Percentiles rank a stretch among this genome's conserved stretches.
These are phyloP conservation scores for Hyperoplus immaculatus DNA, from an alignment of 2,797 vertebrate genomes.

Conservation along the genomic window DNA sequence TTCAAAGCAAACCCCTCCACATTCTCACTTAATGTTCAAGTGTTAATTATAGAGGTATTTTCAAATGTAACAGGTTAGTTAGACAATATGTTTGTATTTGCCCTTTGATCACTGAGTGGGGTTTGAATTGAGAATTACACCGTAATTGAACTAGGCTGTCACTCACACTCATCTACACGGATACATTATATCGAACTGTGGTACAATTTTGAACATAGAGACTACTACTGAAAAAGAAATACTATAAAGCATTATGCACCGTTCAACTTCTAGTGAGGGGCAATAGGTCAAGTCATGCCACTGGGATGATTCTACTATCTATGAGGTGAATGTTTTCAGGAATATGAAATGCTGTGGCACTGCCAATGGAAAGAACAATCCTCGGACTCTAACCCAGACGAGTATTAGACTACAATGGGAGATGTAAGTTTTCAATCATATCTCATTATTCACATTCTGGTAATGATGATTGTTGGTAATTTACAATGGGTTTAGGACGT, in stretches of 20 bases:
- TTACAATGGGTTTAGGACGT: conserved; percentile 69
- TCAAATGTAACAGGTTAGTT: conserved; percentile 42
- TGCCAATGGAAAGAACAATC: conserved; percentile 49
- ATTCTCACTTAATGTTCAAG: conserved; percentile 21
- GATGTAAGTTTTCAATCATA: conserved; percentile 50
- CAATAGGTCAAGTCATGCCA: conserved; percentile 78
- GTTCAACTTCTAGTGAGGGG: conserved; percentile 66
- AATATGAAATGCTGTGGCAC: conserved; percentile 61
- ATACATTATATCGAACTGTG: conserved; percentile 75
- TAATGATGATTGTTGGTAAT: conserved; percentile 71
- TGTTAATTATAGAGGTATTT: conserved; percentile 33
- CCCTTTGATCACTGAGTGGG: conserved; percentile 47
- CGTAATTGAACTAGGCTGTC: conserved; percentile 48
- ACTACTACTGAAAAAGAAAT: conserved; percentile 77
- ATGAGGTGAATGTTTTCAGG: conserved; percentile 57
- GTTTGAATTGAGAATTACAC: conserved; percentile 47
- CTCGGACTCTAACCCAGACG: conserved; percentile 54
- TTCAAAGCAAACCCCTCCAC: conserved; percentile 50
- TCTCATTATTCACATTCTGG: conserved; percentile 73
- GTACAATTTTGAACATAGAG: conserved; percentile 73
- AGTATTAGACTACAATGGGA: conserved; percentile 53
- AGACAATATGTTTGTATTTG: conserved; percentile 19
- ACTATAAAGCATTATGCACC: conserved; percentile 78
- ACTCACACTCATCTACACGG: conserved; percentile 77
- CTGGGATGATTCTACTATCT: conserved; percentile 55